Evolutionary conservation across 2,797 vertebrate species (phyloP), one percentile per base, ranked within the genome.

Genomic region (Nyctalus aviator): DNA sequence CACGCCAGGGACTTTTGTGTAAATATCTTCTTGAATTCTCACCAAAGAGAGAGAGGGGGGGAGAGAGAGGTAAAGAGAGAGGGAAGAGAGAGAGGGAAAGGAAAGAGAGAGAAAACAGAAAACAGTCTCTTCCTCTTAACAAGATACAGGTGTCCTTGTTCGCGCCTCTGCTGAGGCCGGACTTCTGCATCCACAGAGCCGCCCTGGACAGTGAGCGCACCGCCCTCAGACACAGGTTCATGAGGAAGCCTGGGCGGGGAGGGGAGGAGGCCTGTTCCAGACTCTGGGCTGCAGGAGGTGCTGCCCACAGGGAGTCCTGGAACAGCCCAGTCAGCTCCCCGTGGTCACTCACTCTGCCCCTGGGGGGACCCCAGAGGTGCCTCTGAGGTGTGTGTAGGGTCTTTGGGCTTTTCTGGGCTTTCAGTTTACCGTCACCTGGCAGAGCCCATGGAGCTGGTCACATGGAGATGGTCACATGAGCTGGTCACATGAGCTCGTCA

Each of bases 331-430:
- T 72, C 41, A 0, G n/a, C 32, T 96, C 73, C 90, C 77, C 90
- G 41, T 97, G 0, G 0, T 77, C 88, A 94, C 48, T 32, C 44
- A 44, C 11, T 0, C 57, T 91, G 87, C 59, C 96, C 79, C 84
- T 88, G 84, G 75, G 13, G 2, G 77, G 75, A 90, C 46, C 44
- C 64, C 84, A 90, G 78, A 85, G 37, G 46, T 59, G 32, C 83
- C 77, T 89, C 55, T 53, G 95, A 95, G 97, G 98, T 94, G 94
- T 84, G 93, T 94, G 95, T 83, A 44, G 76, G 95, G 37, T 92
- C 92, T 95, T 94, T 96, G 71, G 88, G 90, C 14, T 91, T 97
- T 96, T 94, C 23, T 84, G 11, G 11, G 17, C 44, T 87, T 69
- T 92, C 87, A 89, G 85, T 50, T 91, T 97, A 91, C 93, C 92